Percentiles rank a stretch among this genome's conserved stretches.
Evolutionary conservation across 2,888 invertebrate species (phyloP).

Genomic region (Coleophora deauratella): DNA sequence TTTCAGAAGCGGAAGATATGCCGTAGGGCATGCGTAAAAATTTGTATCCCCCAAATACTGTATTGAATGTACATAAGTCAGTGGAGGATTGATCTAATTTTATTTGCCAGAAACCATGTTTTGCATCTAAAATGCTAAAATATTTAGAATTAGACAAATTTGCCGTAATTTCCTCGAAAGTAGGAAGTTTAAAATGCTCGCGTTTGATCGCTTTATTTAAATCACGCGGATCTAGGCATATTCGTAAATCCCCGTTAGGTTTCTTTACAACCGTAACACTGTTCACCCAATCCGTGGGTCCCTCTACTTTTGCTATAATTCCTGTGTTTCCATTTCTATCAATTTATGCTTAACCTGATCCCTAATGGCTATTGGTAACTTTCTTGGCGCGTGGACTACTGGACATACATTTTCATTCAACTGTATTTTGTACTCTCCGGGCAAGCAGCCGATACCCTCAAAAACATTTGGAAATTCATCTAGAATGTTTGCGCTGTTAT

Average conservation of each 20-base stretch:
- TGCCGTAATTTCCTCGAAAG: constrained; percentile 3
- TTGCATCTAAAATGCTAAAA: no score
- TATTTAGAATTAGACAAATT: no score
- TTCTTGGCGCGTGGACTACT: constrained; percentile 18
- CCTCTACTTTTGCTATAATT: constrained; percentile 19
- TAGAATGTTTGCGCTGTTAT: neutral
- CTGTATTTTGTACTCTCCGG: constrained; percentile 13
- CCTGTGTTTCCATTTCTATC: constrained; percentile 15
- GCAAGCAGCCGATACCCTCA: constrained; percentile 11
- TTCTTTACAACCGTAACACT: constrained; percentile 22
- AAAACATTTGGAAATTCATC: constrained; percentile 11
- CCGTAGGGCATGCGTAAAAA: no score
- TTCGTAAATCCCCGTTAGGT: constrained; percentile 18
- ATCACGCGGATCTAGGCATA: constrained; percentile 22
- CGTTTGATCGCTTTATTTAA: constrained; percentile 18
- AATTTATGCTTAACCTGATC: constrained; percentile 17
- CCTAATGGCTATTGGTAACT: constrained; percentile 17
- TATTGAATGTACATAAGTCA: no score
- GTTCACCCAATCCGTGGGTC: constrained; percentile 21
- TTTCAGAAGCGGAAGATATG: no score
- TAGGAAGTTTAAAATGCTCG: constrained; percentile 13
- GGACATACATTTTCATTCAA: constrained; percentile 9
- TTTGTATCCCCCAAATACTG: no score
- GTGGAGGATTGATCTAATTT: no score
- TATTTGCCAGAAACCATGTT: no score